Percentiles rank a stretch among this genome's conserved stretches.
Conservation (phyloP, 37 sponge, comb jelly and placozoan species). For the Halisarca cf. caerulea region DNA sequence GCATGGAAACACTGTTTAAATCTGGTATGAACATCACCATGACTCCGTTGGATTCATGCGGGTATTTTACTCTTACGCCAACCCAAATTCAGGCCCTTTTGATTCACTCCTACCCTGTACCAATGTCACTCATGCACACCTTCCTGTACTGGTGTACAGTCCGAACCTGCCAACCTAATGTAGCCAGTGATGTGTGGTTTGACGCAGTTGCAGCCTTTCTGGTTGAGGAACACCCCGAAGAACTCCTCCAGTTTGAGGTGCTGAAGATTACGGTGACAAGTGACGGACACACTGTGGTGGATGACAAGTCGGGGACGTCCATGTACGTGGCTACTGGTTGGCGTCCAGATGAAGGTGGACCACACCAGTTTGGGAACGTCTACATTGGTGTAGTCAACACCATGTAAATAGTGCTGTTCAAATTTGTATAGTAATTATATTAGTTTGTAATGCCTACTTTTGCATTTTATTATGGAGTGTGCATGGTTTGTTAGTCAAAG, state of each 20-base stretch:
- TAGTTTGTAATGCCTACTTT: too few relatives aligned
- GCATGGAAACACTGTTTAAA: constrained; percentile 43
- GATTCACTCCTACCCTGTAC: constrained; percentile 64
- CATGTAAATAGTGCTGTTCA: too few relatives aligned
- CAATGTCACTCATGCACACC: background rate
- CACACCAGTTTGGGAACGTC: too few relatives aligned
- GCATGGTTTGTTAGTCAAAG: too few relatives aligned
- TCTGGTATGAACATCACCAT: constrained; percentile 64
- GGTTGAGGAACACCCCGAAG: constrained; percentile 46
- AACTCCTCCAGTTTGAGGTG: constrained; percentile 44
- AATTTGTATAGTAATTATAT: too few relatives aligned
- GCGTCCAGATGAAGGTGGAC: background rate
- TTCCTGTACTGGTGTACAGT: background rate
- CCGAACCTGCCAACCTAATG: background rate
- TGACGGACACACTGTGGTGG: constrained; percentile 17
- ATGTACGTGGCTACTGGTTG: constrained; percentile 11
- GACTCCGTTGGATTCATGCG: constrained; percentile 79
- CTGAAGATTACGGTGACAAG: constrained; percentile 20
- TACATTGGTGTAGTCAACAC: background rate
- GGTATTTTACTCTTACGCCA: background rate
- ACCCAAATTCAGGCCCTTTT: constrained; percentile 46
- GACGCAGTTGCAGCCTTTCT: background rate
- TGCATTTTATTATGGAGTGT: too few relatives aligned
- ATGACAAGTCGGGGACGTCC: background rate
- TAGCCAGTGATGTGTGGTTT: background rate